Conservation (phyloP, 2,888 invertebrate genomes). For the Scaptomyza reducta region DNA sequence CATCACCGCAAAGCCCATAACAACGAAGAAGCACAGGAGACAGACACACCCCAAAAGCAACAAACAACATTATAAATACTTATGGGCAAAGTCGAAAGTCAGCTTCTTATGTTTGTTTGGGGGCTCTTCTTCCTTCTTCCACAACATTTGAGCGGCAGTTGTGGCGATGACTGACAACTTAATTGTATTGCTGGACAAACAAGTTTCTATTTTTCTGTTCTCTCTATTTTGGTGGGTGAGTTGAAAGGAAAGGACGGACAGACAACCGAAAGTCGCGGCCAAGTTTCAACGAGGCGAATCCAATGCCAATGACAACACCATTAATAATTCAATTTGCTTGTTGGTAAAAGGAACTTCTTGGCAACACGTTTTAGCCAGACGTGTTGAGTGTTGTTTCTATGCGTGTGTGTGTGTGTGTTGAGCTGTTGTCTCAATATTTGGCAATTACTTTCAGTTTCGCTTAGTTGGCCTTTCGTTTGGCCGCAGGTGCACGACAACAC, state of each 20-base stretch:
- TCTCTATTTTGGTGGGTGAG: slow-evolving; percentile 15
- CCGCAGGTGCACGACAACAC: slow-evolving; percentile 50
- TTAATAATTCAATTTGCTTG: slow-evolving; percentile 75
- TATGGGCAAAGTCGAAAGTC: slow-evolving; percentile 46
- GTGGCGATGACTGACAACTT: slow-evolving; percentile 72
- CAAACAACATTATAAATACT: slow-evolving; percentile 29
- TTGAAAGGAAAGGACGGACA: neutral
- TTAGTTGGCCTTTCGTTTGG: slow-evolving; percentile 21
- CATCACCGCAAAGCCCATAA: slow-evolving; percentile 10
- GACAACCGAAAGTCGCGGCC: slow-evolving; percentile 51
- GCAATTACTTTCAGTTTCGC: slow-evolving; percentile 73
- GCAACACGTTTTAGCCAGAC: slow-evolving; percentile 7
- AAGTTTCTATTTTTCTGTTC: slow-evolving; percentile 42
- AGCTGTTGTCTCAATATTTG: slow-evolving; percentile 71
- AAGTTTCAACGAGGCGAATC: slow-evolving; percentile 52
- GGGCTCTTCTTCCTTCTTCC: neutral
- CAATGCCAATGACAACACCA: slow-evolving; percentile 70
- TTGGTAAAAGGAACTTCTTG: slow-evolving; percentile 26
- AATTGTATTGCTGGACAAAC: slow-evolving; percentile 72
- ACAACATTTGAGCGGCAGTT: slow-evolving; percentile 9
- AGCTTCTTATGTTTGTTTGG: slow-evolving; percentile 28
- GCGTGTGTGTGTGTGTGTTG: slow-evolving; percentile 6
- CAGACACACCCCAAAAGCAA: slow-evolving; percentile 2
- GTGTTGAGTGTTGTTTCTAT: slow-evolving; percentile 4
- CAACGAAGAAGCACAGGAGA: neutral